Percentiles rank a stretch among this genome's conserved stretches.
These are phyloP conservation scores for Saccostrea glomerata DNA, from an alignment of 1,140 invertebrate genomes.

Conservation along the genomic window DNA sequence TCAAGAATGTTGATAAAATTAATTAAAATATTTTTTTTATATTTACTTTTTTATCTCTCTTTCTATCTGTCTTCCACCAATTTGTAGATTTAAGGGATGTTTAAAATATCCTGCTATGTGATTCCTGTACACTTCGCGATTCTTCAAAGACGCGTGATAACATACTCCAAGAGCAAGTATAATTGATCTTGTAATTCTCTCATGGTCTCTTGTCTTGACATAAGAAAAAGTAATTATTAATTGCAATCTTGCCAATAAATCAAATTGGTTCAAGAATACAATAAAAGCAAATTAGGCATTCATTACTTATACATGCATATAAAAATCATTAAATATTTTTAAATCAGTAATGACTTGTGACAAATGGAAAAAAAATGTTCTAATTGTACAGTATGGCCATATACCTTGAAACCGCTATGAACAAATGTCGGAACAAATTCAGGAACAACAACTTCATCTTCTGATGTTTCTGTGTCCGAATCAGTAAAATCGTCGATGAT, in stretches of 20 bases:
- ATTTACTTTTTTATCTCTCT: neutral
- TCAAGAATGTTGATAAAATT: neutral
- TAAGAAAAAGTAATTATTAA: neutral
- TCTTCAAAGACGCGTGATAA: conserved; percentile 70
- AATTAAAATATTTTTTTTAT: neutral
- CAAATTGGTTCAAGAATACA: neutral
- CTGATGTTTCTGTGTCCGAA: conserved; percentile 52
- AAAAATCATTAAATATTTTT: neutral
- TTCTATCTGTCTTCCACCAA: neutral
- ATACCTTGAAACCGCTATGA: too few relatives aligned
- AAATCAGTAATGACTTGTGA: too few relatives aligned
- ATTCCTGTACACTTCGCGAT: conserved; percentile 62
- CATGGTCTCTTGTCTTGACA: neutral
- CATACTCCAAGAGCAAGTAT: conserved; percentile 71
- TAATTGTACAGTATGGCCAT: too few relatives aligned
- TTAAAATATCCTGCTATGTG: neutral
- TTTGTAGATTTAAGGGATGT: neutral
- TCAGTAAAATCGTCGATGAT: conserved; percentile 39
- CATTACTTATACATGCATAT: conserved; percentile 3
- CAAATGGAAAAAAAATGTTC: too few relatives aligned
- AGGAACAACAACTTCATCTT: conserved; percentile 25
- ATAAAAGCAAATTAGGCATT: neutral
- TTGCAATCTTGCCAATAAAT: conserved; percentile 1
- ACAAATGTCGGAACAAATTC: neutral
- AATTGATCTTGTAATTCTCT: conserved; percentile 61